Conservation (phyloP, 1,140 invertebrate species). For the Drosophila cardini region DNA sequence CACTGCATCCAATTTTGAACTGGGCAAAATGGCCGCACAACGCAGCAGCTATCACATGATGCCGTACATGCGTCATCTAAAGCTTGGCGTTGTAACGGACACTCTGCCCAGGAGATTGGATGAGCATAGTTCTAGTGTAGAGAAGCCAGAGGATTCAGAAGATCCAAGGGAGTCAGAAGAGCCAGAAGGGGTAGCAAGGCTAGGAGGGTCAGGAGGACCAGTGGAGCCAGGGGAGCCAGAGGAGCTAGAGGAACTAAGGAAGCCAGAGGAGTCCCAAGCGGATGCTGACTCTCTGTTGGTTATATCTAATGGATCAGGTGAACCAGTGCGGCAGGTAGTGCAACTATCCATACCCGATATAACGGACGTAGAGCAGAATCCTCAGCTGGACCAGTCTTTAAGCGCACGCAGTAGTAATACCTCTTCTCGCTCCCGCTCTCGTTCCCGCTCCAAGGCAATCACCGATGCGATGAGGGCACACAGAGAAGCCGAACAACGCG, state of each 20-base stretch:
- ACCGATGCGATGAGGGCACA: background rate
- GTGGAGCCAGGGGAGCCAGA: background rate
- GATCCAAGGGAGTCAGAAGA: no score
- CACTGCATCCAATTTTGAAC: slow-evolving; percentile 58
- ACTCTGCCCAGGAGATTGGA: slow-evolving; percentile 27
- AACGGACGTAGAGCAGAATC: slow-evolving; percentile 51
- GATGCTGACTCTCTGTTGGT: background rate
- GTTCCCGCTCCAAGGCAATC: background rate
- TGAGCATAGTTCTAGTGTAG: background rate
- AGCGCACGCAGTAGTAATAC: slow-evolving; percentile 20
- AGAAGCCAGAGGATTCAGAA: no score
- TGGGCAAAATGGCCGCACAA: slow-evolving; percentile 54
- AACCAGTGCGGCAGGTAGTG: slow-evolving; percentile 9
- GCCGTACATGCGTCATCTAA: slow-evolving; percentile 38
- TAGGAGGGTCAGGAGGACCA: background rate
- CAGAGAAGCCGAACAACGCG: background rate
- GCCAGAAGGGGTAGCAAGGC: background rate
- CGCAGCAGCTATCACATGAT: slow-evolving; percentile 37
- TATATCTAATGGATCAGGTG: background rate
- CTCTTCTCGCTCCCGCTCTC: background rate
- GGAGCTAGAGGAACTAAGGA: background rate
- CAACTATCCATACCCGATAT: slow-evolving; percentile 62
- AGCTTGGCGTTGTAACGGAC: slow-evolving; percentile 19
- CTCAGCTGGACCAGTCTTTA: slow-evolving; percentile 8
- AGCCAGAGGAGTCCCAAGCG: background rate